Conservation (phyloP, 2,888 invertebrate genomes). For the Rhorus exstirpatorius region DNA sequence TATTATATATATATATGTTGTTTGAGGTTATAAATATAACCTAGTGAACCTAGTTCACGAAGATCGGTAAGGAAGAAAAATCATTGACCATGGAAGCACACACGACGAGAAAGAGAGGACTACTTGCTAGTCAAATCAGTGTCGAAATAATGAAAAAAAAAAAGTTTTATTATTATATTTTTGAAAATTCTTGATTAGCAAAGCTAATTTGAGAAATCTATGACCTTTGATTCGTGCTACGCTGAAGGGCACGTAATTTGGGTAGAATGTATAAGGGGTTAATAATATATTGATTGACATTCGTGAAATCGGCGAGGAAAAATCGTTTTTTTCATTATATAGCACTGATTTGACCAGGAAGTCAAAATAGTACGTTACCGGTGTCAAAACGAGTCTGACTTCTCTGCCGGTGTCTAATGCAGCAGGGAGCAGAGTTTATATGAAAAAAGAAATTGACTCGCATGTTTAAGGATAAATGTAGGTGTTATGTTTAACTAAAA, state of each 20-base stretch:
- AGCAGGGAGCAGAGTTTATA: too few relatives aligned
- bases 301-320: background rate
- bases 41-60: too few relatives aligned
- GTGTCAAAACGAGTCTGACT: too few relatives aligned
- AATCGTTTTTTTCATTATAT: background rate
- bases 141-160: background rate
- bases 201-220: too few relatives aligned
- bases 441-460: too few relatives aligned
- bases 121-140: conserved; percentile 7
- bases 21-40: too few relatives aligned
- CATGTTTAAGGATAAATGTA: background rate
- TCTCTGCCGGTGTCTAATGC: too few relatives aligned
- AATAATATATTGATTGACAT: background rate
- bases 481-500: background rate
- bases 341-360: background rate
- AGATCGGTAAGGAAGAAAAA: background rate
- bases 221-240: too few relatives aligned
- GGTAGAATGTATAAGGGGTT: background rate
- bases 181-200: too few relatives aligned
- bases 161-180: background rate
- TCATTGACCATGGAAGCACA: too few relatives aligned
- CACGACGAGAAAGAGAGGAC: too few relatives aligned
- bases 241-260: too few relatives aligned
- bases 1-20: background rate
- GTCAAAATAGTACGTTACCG: background rate